These are phyloP conservation scores for Cyphomyrus plagiostoma DNA, from an alignment of 2,113 vertebrate genomes.

Conservation along the genomic window DNA sequence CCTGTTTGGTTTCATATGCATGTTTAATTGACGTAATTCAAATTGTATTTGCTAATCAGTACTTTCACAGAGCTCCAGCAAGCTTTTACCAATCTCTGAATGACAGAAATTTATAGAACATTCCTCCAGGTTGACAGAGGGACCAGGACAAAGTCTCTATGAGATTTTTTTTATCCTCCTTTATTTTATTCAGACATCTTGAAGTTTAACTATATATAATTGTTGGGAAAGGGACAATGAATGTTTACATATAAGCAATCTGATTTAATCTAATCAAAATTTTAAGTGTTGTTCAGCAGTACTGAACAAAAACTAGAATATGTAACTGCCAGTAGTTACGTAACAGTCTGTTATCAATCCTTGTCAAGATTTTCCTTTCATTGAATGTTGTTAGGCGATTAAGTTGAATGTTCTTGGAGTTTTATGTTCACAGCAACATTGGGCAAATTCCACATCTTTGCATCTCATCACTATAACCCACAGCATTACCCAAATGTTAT, in stretches of 20 bases:
- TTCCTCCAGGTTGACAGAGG: background rate
- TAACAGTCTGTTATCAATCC: background rate
- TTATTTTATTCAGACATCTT: background rate
- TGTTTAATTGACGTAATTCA: background rate
- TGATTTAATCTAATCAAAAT: background rate
- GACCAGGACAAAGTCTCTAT: background rate
- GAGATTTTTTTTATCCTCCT: background rate
- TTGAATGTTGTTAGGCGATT: background rate
- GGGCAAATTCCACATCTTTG: background rate
- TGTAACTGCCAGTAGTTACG: background rate
- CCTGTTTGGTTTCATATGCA: background rate
- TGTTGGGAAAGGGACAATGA: slow-evolving; percentile 5
- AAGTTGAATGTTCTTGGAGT: slow-evolving; percentile 1
- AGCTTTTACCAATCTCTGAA: background rate
- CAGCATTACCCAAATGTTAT: background rate
- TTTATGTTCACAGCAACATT: background rate
- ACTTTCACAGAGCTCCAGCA: background rate
- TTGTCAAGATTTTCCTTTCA: background rate
- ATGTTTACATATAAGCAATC: background rate
- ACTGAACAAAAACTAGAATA: background rate
- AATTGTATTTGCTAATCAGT: background rate
- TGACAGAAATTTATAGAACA: background rate
- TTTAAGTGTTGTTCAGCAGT: background rate
- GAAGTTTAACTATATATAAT: background rate
- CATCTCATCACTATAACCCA: background rate